Base-by-base conservation (phyloP, 2,888 invertebrate species). In the Nemotelus nigrinus region DNA sequence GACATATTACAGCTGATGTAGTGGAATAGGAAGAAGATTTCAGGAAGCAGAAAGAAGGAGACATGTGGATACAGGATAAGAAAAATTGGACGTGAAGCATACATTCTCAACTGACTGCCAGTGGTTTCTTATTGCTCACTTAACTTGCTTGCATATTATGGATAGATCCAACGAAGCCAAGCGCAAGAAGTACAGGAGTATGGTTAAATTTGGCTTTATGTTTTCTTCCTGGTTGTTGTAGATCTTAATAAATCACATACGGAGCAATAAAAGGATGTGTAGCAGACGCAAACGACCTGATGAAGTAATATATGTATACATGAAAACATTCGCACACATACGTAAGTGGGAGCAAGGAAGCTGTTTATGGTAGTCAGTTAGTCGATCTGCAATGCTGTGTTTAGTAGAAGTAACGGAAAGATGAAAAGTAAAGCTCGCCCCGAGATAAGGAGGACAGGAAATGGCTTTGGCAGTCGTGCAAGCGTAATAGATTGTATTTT, bases 161-260 rank as follows among this genome's bases (percentile, higher is more conserved):
- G 25, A 25, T 25, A 25, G 25, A 25, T 25, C 25, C 25, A 25
- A 25, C 25, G 25, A 25, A 25, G 25, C 25, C 25, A 25, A 1
- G 25, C 25, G 25, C 25, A 25, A 25, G 25, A 25, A 25, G 25
- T 39, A 65, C 47, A 2, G 10, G 10, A 45, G 65, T 8, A 65
- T 8, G 44, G 65, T 25, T 39, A 65, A 65, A 3, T 65, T 67
- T 67, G 48, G 43, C 67, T 67, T 67, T 67, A 48, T 48, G 67
- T 48, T 67, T 48, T 41, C 25, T 25, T 57, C n/a, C 25, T 57
- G 57, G 10, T 4, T 8, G 3, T 25, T 57, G 39, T 41, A n/a
- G 57, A 71, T 45, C 57, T 71, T 70, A 71, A 71, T 71, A 71
- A 71, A 71, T 71, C 71, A 71, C 71, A 57, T 44, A 8, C 58